Conservation (phyloP, 2,888 invertebrate species). For the Chironomus tentans region DNA sequence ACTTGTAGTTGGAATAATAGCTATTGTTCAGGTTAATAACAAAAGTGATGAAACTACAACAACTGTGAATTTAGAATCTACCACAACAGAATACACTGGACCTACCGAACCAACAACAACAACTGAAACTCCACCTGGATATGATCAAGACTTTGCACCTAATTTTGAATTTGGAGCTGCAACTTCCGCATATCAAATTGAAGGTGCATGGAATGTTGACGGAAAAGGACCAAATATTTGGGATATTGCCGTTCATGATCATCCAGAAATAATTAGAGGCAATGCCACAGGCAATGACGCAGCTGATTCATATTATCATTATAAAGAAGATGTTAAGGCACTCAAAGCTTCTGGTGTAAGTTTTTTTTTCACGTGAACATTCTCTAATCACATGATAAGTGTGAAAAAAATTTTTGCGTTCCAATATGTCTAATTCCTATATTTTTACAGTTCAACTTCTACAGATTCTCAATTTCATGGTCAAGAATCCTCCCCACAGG, state of each 20-base stretch:
- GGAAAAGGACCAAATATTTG: slow-evolving; percentile 47
- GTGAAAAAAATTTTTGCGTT: background rate
- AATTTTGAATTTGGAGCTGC: slow-evolving; percentile 27
- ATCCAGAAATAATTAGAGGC: slow-evolving; percentile 41
- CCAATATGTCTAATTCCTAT: too few species aligned
- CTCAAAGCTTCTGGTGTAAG: slow-evolving; percentile 45
- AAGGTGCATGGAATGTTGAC: slow-evolving; percentile 52
- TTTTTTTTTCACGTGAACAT: background rate
- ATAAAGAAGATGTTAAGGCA: slow-evolving; percentile 48
- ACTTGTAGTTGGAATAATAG: too few species aligned
- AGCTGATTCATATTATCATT: slow-evolving; percentile 52
- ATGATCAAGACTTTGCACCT: slow-evolving; percentile 10
- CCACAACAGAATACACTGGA: background rate
- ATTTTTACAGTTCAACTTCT: slow-evolving; percentile 39
- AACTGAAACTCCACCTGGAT: background rate
- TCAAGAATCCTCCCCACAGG: slow-evolving; percentile 52
- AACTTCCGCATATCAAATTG: slow-evolving; percentile 52
- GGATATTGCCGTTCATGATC: slow-evolving; percentile 40
- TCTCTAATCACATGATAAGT: background rate
- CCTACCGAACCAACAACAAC: background rate
- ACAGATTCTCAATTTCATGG: slow-evolving; percentile 56
- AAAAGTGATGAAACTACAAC: too few species aligned
- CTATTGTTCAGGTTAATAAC: too few species aligned
- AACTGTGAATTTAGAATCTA: too few species aligned
- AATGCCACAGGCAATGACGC: slow-evolving; percentile 48